phyloP scores from a whole-genome alignment of 2,888 invertebrate species.

The Dilophus febrilis region DNA sequence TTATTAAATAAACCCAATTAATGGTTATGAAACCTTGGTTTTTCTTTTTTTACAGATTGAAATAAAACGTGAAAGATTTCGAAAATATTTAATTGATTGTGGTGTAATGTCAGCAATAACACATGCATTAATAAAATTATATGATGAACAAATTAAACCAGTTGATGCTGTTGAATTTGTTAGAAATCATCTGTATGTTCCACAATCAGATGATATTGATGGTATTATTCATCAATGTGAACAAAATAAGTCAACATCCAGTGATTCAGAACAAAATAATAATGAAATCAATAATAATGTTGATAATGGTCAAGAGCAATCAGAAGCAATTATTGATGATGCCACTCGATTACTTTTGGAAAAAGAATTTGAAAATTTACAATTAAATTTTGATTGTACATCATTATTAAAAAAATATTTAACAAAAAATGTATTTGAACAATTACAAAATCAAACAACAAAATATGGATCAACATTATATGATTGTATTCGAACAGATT shows the following conservation, averaged over 20 bases:
- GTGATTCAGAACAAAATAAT: no score
- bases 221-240: no score
- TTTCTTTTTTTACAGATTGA: slow-evolving; percentile 12
- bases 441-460: background rate
- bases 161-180: slow-evolving; percentile 29
- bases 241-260: no score
- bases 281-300: no score
- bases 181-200: slow-evolving; percentile 27
- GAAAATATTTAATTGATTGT: slow-evolving; percentile 27
- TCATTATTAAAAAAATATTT: slow-evolving; percentile 3
- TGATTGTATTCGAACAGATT: slow-evolving; percentile 3
- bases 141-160: slow-evolving; percentile 28
- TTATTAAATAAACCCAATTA: no score
- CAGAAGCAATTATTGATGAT: no score
- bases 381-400: slow-evolving; percentile 4
- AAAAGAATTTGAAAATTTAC: no score
- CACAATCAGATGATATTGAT: no score
- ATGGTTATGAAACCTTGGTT: background rate
- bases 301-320: no score
- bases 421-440: background rate
- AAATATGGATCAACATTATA: background rate
- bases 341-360: no score
- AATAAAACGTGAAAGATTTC: slow-evolving; percentile 29
- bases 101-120: slow-evolving; percentile 29
- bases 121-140: slow-evolving; percentile 27